Evolutionary conservation across 2,888 invertebrate species (phyloP).

Genomic region (Phortica okadai): DNA sequence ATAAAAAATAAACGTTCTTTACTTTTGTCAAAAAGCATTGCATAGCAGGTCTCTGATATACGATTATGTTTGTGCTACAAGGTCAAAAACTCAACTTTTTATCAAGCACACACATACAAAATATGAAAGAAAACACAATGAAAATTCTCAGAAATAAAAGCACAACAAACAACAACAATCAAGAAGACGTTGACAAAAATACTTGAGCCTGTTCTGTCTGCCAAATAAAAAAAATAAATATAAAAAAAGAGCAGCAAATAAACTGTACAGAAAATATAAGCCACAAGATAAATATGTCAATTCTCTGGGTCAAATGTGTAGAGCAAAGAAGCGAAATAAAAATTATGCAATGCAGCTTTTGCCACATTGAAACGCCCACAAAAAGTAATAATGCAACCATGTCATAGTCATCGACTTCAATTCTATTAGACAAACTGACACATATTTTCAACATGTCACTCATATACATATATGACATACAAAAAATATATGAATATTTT

Average conservation of each 20-base stretch:
- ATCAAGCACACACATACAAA: background rate
- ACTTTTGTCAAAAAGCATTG: background rate
- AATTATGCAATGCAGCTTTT: background rate
- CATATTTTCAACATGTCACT: constrained; percentile 16
- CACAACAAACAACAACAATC: too few species aligned
- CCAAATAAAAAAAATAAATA: background rate
- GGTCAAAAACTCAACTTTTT: background rate
- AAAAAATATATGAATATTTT: constrained; percentile 1
- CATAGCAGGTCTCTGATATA: background rate
- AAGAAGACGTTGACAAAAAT: background rate
- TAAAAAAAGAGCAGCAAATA: background rate
- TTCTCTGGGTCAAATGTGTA: background rate
- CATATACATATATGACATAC: background rate
- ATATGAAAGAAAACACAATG: background rate
- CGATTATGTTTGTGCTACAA: background rate
- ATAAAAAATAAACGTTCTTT: background rate
- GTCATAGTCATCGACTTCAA: background rate
- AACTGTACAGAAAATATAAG: background rate
- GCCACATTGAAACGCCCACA: background rate
- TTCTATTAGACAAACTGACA: constrained; percentile 21
- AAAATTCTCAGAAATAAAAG: background rate
- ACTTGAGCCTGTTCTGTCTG: background rate
- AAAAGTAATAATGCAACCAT: background rate
- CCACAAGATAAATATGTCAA: background rate
- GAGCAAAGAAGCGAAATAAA: background rate